These are phyloP conservation scores for Staurois parvus DNA, from an alignment of 2,797 vertebrate species.

Conservation along the genomic window DNA sequence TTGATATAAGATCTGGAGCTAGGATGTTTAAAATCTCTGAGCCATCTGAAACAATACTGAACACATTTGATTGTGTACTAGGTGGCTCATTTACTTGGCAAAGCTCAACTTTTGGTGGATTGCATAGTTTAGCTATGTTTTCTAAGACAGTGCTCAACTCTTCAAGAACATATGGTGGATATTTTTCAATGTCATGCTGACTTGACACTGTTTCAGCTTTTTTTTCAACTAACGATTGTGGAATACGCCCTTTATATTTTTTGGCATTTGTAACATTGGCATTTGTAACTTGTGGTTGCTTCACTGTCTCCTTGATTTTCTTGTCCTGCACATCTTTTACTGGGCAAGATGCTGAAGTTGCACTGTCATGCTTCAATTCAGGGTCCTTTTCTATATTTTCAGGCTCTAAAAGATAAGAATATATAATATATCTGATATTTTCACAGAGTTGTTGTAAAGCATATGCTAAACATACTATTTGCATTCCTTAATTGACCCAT, in stretches of 20 bases:
- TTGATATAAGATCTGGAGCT: constrained; percentile 86
- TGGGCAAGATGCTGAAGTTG: background rate
- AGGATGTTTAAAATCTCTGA: constrained; percentile 94
- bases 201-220: constrained; percentile 10
- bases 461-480: too few species aligned
- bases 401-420: constrained; percentile 24
- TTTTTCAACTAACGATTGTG: constrained; percentile 6
- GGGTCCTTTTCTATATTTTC: background rate
- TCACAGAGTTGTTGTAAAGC: too few species aligned
- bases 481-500: too few species aligned
- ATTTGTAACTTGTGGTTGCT: background rate
- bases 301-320: background rate
- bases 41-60: constrained; percentile 91
- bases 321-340: constrained; percentile 13
- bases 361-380: background rate
- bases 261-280: background rate
- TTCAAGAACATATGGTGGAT: constrained; percentile 29
- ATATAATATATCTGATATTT: background rate
- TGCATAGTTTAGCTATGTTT: background rate
- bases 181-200: constrained; percentile 37
- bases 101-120: constrained; percentile 62
- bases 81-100: constrained; percentile 62
- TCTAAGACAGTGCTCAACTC: constrained; percentile 35
- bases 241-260: constrained; percentile 4
- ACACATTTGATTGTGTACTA: constrained; percentile 82